These are phyloP conservation scores for Micropoecilia bifurca DNA, from an alignment of 2,797 vertebrate genomes.

Conservation along the genomic window DNA sequence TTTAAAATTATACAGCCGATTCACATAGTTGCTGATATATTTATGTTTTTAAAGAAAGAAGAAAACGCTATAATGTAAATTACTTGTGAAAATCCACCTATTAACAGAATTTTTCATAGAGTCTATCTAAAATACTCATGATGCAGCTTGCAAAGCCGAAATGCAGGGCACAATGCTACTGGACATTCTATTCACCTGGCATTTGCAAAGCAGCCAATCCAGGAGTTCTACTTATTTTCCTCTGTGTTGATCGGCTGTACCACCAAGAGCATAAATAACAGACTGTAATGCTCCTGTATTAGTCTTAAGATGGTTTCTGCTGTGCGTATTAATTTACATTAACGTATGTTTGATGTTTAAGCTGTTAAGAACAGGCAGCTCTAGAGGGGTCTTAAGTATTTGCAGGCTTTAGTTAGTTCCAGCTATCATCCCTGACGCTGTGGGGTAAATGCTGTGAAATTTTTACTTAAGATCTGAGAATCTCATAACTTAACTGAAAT, in stretches of 20 bases:
- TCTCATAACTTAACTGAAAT: not conserved
- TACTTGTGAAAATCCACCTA: not conserved
- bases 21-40: not conserved
- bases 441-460: not conserved
- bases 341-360: not conserved
- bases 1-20: not conserved
- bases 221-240: not conserved
- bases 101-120: not conserved
- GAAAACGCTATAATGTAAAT: not conserved
- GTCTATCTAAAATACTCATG: not conserved
- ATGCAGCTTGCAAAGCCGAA: not conserved
- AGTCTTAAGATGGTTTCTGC: not conserved
- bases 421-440: not conserved
- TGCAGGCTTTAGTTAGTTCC: not conserved
- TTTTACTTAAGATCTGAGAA: not conserved
- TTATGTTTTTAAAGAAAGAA: not conserved
- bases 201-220: not conserved
- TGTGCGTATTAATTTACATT: not conserved
- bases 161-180: not conserved
- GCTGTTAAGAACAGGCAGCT: not conserved
- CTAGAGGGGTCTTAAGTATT: not conserved
- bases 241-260: not conserved
- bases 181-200: not conserved
- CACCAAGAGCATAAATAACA: not conserved
- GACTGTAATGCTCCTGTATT: not conserved